These are phyloP conservation scores for Lithobates pipiens DNA, from an alignment of 2,797 vertebrate genomes.

Conservation along the genomic window DNA sequence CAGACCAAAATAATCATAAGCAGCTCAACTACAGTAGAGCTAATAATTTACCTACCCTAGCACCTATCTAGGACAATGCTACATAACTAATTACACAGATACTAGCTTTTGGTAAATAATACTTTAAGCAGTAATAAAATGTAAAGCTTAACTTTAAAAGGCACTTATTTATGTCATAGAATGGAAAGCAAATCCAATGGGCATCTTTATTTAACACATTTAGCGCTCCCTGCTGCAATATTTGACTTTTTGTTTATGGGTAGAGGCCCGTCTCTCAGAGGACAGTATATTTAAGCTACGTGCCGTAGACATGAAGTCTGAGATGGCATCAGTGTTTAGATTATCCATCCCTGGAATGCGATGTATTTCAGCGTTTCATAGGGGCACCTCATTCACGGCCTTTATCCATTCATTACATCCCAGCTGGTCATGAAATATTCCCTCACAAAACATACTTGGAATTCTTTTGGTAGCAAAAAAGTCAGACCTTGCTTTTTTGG, in stretches of 20 bases:
- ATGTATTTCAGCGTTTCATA: constrained; percentile 66
- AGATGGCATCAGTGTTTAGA: constrained; percentile 58
- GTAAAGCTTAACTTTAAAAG: too few species aligned
- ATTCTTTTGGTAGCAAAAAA: constrained; percentile 73
- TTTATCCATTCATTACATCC: constrained; percentile 78
- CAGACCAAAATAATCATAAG: too few species aligned
- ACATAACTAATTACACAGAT: too few species aligned
- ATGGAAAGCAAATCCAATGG: not conserved
- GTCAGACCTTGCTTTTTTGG: constrained; percentile 71
- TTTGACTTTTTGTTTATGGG: constrained; percentile 28
- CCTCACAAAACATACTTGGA: constrained; percentile 76
- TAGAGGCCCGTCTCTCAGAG: constrained; percentile 12
- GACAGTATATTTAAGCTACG: constrained; percentile 33
- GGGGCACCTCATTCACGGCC: constrained; percentile 66
- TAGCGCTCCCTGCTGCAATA: not conserved
- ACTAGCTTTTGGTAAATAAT: too few species aligned
- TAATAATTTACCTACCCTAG: too few species aligned
- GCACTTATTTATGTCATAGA: too few species aligned
- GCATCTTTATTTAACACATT: constrained; percentile 4
- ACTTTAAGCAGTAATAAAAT: too few species aligned
- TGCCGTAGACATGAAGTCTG: constrained; percentile 41
- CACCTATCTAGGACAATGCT: too few species aligned
- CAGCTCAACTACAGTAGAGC: too few species aligned
- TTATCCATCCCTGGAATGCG: constrained; percentile 66
- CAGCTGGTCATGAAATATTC: constrained; percentile 75